phyloP scores from a whole-genome alignment of 2,888 invertebrate genomes.

The Agonopterix arenella region DNA sequence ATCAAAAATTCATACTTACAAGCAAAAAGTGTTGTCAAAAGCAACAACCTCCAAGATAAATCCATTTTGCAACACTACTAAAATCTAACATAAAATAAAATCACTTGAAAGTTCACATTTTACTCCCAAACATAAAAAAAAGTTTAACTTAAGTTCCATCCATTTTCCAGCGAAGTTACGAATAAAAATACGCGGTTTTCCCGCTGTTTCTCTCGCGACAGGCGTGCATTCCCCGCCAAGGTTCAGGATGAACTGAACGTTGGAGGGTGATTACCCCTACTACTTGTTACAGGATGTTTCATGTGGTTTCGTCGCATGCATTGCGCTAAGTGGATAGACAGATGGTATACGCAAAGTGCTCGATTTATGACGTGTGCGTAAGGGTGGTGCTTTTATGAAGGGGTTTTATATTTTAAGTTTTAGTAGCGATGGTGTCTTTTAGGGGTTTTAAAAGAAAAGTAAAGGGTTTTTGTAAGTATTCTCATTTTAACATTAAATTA shows the following conservation, averaged over 20 bases:
- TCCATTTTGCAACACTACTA: constrained; percentile 27
- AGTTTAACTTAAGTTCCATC: no score
- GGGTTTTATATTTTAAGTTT: not conserved
- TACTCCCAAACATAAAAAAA: no score
- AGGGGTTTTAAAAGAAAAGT: no score
- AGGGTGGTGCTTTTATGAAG: not conserved
- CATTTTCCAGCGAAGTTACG: constrained; percentile 11
- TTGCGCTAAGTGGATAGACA: not conserved
- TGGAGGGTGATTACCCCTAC: constrained; percentile 4
- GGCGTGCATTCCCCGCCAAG: constrained; percentile 21
- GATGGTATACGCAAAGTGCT: constrained; percentile 2
- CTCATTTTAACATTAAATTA: no score
- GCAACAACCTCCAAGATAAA: constrained; percentile 24
- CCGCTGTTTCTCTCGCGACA: constrained; percentile 20
- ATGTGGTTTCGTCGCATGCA: not conserved
- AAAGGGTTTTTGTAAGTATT: no score
- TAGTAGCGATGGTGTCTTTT: not conserved
- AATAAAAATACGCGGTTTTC: constrained; percentile 24
- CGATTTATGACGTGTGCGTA: constrained; percentile 4
- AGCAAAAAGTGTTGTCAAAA: constrained; percentile 19
- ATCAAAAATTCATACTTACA: constrained; percentile 28
- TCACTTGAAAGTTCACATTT: not conserved
- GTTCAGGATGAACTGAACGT: constrained; percentile 22
- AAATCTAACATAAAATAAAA: constrained; percentile 9
- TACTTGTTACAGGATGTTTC: constrained; percentile 1